These are phyloP conservation scores for Cyclophora albipunctata DNA, from an alignment of 2,888 invertebrate species.

Conservation along the genomic window DNA sequence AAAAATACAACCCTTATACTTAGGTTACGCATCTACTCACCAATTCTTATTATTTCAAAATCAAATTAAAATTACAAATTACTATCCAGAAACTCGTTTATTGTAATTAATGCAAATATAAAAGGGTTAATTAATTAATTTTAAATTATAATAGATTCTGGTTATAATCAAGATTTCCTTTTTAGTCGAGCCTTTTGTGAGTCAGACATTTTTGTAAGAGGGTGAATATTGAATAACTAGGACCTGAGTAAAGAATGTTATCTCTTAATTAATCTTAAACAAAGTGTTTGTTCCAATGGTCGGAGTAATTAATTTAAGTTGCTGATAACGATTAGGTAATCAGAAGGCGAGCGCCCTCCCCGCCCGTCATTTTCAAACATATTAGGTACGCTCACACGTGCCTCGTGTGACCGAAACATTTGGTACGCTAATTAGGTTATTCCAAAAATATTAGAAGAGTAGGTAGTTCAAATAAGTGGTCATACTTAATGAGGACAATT, in stretches of 20 bases:
- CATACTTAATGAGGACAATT: too few species aligned
- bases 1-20: too few species aligned
- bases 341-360: conserved; percentile 4
- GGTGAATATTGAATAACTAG: conserved; percentile 19
- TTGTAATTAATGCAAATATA: background rate
- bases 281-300: conserved; percentile 12
- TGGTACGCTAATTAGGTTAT: too few species aligned
- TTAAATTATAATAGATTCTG: conserved; percentile 1
- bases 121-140: conserved; percentile 1
- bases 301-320: conserved; percentile 10
- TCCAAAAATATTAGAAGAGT: too few species aligned
- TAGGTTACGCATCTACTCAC: too few species aligned
- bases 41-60: too few species aligned
- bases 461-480: too few species aligned
- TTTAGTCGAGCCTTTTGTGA: conserved; percentile 6
- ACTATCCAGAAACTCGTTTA: too few species aligned
- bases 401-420: too few species aligned
- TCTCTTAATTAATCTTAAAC: conserved; percentile 18
- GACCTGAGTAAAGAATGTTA: conserved; percentile 15
- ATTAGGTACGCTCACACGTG: too few species aligned
- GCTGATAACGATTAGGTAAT: conserved; percentile 12
- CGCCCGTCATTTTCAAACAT: too few species aligned
- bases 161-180: conserved; percentile 2
- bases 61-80: too few species aligned
- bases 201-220: conserved; percentile 11